Evolutionary conservation across 1,140 invertebrate species (phyloP).

Genomic region (Patella vulgata): DNA sequence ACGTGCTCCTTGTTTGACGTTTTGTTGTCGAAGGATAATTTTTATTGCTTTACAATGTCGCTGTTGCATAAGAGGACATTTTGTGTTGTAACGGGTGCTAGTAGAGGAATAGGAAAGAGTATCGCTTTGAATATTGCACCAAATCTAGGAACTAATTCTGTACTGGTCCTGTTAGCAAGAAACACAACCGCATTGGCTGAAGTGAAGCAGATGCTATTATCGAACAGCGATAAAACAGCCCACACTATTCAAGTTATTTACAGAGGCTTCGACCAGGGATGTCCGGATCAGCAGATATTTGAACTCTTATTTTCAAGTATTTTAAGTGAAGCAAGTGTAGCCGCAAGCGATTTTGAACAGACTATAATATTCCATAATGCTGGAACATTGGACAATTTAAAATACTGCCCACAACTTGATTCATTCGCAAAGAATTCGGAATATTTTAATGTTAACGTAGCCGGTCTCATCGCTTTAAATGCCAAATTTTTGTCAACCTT

Average conservation of each 20-base stretch:
- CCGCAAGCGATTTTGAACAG: slow-evolving; percentile 72
- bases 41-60: no score
- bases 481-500: slow-evolving; percentile 77
- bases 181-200: slow-evolving; percentile 70
- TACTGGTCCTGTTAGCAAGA: slow-evolving; percentile 81
- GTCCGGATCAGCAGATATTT: slow-evolving; percentile 55
- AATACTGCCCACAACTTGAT: slow-evolving; percentile 72
- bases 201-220: slow-evolving; percentile 70
- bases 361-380: slow-evolving; percentile 90
- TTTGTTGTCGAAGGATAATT: no score
- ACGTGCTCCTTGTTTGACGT: no score
- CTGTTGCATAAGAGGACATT: slow-evolving; percentile 31
- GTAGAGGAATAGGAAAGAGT: slow-evolving; percentile 84
- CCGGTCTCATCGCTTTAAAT: slow-evolving; percentile 81
- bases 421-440: slow-evolving; percentile 55
- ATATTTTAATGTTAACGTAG: slow-evolving; percentile 84
- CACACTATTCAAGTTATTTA: slow-evolving; percentile 37
- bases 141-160: slow-evolving; percentile 73
- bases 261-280: slow-evolving; percentile 59
- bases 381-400: slow-evolving; percentile 79
- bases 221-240: not conserved
- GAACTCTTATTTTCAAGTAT: slow-evolving; percentile 70
- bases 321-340: slow-evolving; percentile 55
- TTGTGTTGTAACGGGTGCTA: slow-evolving; percentile 80
- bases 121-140: slow-evolving; percentile 78